Evolutionary conservation across 2,113 vertebrate genomes (phyloP).

Genomic region (Prietella phreatophila): DNA sequence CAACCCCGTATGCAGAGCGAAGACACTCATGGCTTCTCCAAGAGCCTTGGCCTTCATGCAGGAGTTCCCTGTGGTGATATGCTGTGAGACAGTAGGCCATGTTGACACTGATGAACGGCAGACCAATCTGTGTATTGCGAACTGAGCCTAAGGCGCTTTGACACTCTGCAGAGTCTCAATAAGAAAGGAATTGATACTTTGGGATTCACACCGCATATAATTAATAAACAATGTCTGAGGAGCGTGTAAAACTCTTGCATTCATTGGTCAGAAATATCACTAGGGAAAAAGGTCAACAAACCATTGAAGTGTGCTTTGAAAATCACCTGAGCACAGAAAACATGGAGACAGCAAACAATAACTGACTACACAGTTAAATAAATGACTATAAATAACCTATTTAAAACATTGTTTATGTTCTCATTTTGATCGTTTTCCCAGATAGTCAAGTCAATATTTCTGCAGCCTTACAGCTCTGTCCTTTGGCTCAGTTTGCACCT

Average conservation of each 20-base stretch:
- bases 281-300: background rate
- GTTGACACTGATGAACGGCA: constrained; percentile 1
- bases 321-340: background rate
- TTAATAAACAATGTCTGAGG: no score
- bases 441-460: background rate
- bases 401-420: no score
- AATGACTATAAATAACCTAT: no score
- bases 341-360: background rate
- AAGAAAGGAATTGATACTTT: background rate
- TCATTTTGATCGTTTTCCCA: background rate
- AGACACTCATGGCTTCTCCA: constrained; percentile 65
- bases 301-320: background rate
- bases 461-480: background rate
- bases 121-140: background rate
- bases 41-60: constrained; percentile 62
- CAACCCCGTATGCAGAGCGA: constrained; percentile 57
- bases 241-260: background rate
- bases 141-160: background rate
- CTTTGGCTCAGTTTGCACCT: background rate
- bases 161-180: background rate
- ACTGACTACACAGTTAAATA: background rate
- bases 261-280: background rate
- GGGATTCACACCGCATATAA: background rate
- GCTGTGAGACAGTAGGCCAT: background rate
- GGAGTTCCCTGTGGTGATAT: constrained; percentile 21